These are phyloP conservation scores for Mallotus villosus DNA, from an alignment of 2,797 vertebrate species.

Conservation along the genomic window DNA sequence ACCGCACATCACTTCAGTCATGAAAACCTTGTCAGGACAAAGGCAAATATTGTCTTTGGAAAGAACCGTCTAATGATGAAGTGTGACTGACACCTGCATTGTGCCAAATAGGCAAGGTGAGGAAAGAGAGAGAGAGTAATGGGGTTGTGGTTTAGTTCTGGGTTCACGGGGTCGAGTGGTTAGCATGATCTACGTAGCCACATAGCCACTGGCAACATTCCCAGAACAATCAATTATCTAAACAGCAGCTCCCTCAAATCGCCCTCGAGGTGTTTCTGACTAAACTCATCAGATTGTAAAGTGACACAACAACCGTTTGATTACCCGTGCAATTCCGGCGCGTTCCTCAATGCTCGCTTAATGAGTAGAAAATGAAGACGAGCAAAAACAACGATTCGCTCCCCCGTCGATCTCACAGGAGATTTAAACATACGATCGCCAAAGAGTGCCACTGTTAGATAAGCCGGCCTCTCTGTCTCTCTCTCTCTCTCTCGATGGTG, in stretches of 20 bases:
- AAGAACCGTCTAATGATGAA: too few species aligned
- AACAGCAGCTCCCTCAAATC: slow-evolving; percentile 12
- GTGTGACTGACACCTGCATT: too few species aligned
- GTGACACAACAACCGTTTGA: neutral
- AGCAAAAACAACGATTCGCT: neutral
- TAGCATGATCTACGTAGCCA: too few species aligned
- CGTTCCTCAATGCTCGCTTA: slow-evolving; percentile 1
- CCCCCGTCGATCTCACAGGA: neutral
- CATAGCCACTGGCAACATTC: too few species aligned
- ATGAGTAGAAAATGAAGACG: neutral
- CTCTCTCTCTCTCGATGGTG: too few species aligned
- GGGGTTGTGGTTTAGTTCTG: too few species aligned
- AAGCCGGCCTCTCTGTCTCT: too few species aligned
- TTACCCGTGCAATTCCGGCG: neutral
- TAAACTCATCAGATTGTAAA: slow-evolving; percentile 9
- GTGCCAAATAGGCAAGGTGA: neutral
- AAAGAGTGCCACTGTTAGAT: neutral
- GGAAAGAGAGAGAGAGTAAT: neutral
- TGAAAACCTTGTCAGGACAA: too few species aligned
- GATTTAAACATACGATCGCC: slow-evolving; percentile 21
- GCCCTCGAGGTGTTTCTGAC: slow-evolving; percentile 15
- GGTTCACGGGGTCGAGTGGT: too few species aligned
- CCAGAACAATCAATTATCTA: slow-evolving; percentile 11
- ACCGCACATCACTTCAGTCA: too few species aligned
- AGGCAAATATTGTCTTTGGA: too few species aligned